These are phyloP conservation scores for Athene noctua DNA, from an alignment of 2,113 vertebrate species.

Conservation along the genomic window DNA sequence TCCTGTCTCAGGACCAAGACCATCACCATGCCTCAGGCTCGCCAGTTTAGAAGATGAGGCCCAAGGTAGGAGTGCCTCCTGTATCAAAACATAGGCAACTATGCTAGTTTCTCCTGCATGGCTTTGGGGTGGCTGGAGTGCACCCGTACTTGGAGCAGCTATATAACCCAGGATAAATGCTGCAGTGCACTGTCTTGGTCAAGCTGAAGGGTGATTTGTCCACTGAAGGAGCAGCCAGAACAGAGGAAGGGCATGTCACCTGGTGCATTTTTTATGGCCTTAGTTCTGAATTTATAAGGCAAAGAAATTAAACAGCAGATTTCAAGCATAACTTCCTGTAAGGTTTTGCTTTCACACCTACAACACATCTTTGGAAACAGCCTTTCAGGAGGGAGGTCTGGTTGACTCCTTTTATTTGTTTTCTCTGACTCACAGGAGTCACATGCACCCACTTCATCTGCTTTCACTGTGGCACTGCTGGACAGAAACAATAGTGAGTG, in stretches of 20 bases:
- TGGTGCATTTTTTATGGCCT: neutral
- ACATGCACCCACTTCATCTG: neutral
- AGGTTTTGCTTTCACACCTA: conserved; percentile 1
- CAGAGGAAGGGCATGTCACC: neutral
- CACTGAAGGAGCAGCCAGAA: neutral
- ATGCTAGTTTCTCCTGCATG: neutral
- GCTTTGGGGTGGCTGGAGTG: neutral
- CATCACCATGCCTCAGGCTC: neutral
- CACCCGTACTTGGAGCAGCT: neutral
- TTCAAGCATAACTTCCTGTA: neutral
- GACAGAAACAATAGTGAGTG: neutral
- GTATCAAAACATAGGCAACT: neutral
- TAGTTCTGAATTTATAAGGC: neutral
- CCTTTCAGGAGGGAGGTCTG: neutral
- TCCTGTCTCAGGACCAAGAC: neutral
- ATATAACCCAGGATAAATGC: neutral
- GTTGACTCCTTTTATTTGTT: neutral
- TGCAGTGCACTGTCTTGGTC: neutral
- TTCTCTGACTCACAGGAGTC: neutral
- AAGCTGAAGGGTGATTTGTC: neutral
- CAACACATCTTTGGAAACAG: neutral
- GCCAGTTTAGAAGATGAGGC: neutral
- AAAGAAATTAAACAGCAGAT: neutral
- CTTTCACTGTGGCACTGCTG: neutral
- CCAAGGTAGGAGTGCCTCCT: neutral